phyloP scores from a whole-genome alignment of 2,888 invertebrate genomes.

The Pachliopta kotzebuea region DNA sequence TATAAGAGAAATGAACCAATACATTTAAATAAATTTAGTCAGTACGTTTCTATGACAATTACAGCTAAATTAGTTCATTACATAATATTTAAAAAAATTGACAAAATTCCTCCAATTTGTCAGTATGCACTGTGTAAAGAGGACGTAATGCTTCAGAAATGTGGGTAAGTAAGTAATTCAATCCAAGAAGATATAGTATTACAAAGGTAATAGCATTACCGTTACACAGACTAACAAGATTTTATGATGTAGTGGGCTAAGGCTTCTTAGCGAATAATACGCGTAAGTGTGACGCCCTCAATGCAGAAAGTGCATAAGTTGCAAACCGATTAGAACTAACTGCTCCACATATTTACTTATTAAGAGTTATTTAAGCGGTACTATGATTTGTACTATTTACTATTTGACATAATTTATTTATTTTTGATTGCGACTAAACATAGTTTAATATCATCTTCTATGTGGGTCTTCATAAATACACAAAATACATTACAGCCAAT shows the following conservation, averaged over 20 bases:
- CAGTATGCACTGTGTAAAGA: background rate
- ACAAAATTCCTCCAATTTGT: background rate
- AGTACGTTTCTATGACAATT: background rate
- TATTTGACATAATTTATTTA: background rate
- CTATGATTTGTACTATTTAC: background rate
- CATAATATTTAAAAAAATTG: background rate
- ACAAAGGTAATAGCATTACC: slow-evolving; percentile 43
- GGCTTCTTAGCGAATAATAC: slow-evolving; percentile 69
- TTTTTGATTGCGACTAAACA: background rate
- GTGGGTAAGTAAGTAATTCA: slow-evolving; percentile 33
- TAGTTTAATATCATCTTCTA: too few relatives aligned
- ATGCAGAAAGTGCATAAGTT: slow-evolving; percentile 67
- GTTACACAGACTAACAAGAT: slow-evolving; percentile 60
- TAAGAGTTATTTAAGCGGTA: background rate
- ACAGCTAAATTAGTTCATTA: background rate
- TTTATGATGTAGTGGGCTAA: slow-evolving; percentile 56
- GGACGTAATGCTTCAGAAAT: slow-evolving; percentile 22
- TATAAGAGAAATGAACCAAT: background rate
- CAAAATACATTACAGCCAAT: too few relatives aligned
- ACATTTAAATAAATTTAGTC: background rate
- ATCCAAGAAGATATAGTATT: slow-evolving; percentile 36
- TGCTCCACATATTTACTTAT: slow-evolving; percentile 11
- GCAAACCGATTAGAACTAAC: slow-evolving; percentile 34
- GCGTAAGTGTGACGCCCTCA: slow-evolving; percentile 66
- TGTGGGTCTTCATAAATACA: too few relatives aligned